Percentiles rank a stretch among this genome's conserved stretches.
These are phyloP conservation scores for Acestrorhynchus altus DNA, from an alignment of 2,797 vertebrate genomes.

Conservation along the genomic window DNA sequence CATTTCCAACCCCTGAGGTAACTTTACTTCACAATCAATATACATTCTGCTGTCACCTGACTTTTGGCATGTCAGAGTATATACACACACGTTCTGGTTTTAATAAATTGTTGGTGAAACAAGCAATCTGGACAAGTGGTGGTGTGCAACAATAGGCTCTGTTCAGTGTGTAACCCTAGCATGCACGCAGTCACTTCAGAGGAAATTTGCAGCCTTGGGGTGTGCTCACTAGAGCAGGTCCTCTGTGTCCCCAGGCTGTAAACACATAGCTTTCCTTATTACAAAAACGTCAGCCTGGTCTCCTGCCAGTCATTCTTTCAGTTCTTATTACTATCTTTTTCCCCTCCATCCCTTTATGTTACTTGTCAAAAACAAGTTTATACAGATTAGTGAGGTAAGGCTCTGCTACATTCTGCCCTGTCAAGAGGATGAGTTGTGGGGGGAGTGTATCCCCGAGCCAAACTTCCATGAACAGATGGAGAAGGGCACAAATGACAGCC, in stretches of 20 bases:
- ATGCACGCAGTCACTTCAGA: neutral
- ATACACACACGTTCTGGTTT: too few species aligned
- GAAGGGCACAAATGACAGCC: neutral
- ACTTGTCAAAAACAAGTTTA: constrained; percentile 36
- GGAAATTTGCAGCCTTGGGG: constrained; percentile 20
- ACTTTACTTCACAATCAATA: too few species aligned
- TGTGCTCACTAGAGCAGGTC: constrained; percentile 23
- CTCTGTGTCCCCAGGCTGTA: constrained; percentile 27
- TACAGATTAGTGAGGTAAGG: constrained; percentile 16
- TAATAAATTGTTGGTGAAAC: neutral
- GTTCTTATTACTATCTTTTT: constrained; percentile 13
- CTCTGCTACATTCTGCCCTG: constrained; percentile 12
- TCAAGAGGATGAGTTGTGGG: neutral
- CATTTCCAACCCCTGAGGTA: too few species aligned
- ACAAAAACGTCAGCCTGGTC: constrained; percentile 66
- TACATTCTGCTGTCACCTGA: too few species aligned
- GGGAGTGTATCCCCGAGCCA: neutral
- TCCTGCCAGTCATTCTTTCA: constrained; percentile 41
- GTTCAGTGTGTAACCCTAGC: neutral
- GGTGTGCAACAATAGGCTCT: constrained; percentile 1
- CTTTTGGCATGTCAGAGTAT: too few species aligned
- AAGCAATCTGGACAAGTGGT: neutral
- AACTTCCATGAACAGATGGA: constrained; percentile 1
- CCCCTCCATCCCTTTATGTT: neutral
- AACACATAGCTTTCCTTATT: constrained; percentile 70